Conservation (phyloP, 1,140 invertebrate genomes). For the Homalodisca vitripennis region DNA sequence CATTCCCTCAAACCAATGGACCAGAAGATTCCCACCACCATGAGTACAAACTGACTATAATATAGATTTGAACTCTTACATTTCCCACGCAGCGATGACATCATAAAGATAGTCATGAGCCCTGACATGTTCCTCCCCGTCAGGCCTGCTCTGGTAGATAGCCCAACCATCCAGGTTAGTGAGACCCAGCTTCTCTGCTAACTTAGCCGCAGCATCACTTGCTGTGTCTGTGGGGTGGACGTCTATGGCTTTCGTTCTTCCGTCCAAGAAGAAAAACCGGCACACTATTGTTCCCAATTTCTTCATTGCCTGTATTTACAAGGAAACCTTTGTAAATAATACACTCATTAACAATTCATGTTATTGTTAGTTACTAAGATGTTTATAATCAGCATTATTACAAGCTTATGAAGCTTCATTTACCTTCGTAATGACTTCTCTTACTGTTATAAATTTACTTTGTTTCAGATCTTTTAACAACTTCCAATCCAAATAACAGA, state of each 20-base stretch:
- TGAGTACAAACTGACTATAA: too few relatives aligned
- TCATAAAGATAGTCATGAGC: constrained; percentile 93
- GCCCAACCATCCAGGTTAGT: constrained; percentile 89
- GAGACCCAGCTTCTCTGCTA: constrained; percentile 87
- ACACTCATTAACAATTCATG: too few relatives aligned
- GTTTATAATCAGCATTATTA: too few relatives aligned
- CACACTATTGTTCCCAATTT: constrained; percentile 90
- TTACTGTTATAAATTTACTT: too few relatives aligned
- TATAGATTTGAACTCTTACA: too few relatives aligned
- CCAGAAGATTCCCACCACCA: background rate
- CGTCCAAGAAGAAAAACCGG: constrained; percentile 93
- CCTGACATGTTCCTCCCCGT: constrained; percentile 88
- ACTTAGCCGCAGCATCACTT: constrained; percentile 80
- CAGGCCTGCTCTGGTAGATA: constrained; percentile 82
- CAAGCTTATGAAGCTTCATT: too few relatives aligned
- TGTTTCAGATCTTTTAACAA: too few relatives aligned
- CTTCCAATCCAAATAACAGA: too few relatives aligned
- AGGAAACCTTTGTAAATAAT: too few relatives aligned
- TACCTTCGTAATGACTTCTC: too few relatives aligned
- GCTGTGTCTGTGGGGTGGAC: constrained; percentile 94
- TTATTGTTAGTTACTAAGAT: too few relatives aligned
- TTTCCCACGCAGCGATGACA: constrained; percentile 91
- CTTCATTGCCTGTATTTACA: constrained; percentile 73
- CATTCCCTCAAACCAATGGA: too few relatives aligned
- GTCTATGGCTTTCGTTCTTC: constrained; percentile 92